These are phyloP conservation scores for Numenius arquata DNA, from an alignment of 2,113 vertebrate species.

Conservation along the genomic window DNA sequence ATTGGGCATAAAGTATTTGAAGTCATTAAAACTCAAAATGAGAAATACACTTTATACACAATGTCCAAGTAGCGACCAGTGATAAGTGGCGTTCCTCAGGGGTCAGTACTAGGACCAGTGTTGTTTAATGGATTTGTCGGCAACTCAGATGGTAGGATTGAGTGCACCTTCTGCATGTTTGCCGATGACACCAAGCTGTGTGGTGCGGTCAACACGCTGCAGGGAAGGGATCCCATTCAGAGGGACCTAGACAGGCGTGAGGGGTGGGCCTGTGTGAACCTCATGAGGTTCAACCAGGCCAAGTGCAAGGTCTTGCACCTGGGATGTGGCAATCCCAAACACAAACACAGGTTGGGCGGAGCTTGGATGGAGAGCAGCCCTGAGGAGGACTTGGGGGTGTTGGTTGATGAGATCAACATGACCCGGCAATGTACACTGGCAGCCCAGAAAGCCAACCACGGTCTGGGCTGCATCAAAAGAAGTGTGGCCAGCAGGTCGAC, in stretches of 20 bases:
- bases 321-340: neutral
- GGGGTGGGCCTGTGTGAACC: neutral
- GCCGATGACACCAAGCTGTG: neutral
- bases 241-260: neutral
- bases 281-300: neutral
- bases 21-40: constrained; percentile 14
- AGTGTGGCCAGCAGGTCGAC: neutral
- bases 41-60: neutral
- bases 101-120: neutral
- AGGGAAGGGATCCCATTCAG: neutral
- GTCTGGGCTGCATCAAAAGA: neutral
- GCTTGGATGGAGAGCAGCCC: neutral
- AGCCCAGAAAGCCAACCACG: neutral
- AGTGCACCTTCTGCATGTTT: neutral
- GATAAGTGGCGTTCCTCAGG: neutral
- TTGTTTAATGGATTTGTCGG: neutral
- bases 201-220: neutral
- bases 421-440: neutral
- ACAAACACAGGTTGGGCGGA: neutral
- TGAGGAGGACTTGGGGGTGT: neutral
- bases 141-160: neutral
- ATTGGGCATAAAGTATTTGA: neutral
- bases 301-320: neutral
- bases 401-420: neutral
- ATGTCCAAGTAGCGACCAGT: neutral